Percentiles rank a stretch among this genome's conserved stretches.
Evolutionary conservation across 1,140 invertebrate species (phyloP).

Genomic region (Triops cancriformis): DNA sequence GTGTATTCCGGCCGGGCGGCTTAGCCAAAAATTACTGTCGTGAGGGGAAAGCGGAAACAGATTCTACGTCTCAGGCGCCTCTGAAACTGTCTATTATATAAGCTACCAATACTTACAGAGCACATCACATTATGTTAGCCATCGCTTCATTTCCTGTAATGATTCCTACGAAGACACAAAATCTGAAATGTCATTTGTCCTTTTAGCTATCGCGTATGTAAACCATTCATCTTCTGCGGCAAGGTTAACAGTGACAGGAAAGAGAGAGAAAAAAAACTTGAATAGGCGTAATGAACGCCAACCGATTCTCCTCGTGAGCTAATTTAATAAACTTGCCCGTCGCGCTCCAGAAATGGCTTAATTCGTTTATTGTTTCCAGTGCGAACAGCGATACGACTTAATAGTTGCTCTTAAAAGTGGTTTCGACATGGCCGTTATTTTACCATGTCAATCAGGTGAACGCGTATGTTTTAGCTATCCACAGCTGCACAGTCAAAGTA

Average conservation of each 20-base stretch:
- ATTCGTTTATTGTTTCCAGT: neutral
- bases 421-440: too few relatives aligned
- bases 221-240: neutral
- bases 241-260: neutral
- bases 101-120: too few relatives aligned
- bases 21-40: too few relatives aligned
- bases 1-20: too few relatives aligned
- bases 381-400: neutral
- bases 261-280: neutral
- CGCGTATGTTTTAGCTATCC: neutral
- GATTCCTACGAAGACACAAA: neutral
- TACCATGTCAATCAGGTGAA: neutral
- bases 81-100: too few relatives aligned
- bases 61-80: too few relatives aligned
- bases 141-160: too few relatives aligned
- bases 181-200: neutral
- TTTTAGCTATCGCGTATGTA: neutral
- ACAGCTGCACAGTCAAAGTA: neutral
- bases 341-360: neutral
- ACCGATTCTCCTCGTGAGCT: neutral
- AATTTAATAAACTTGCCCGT: neutral
- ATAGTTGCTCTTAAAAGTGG: neutral
- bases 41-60: too few relatives aligned
- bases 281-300: neutral
- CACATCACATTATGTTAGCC: too few relatives aligned